Conservation (phyloP, 2,797 vertebrate genomes). For the Sebastes oblongus region DNA sequence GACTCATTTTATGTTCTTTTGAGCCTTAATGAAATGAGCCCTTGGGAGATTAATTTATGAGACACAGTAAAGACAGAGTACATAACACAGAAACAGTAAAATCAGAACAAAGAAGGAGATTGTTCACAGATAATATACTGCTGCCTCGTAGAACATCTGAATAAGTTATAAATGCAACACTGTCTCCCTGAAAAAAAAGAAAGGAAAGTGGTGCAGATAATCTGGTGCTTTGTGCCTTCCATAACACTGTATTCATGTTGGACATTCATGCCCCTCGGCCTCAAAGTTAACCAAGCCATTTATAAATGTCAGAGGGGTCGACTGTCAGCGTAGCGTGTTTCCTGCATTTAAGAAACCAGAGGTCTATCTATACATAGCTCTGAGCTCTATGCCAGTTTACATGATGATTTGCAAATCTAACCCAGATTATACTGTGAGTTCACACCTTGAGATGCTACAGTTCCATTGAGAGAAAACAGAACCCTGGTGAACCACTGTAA, state of each 20-base stretch:
- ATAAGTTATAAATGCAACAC: conserved; percentile 27
- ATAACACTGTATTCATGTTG: conserved; percentile 10
- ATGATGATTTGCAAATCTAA: conserved; percentile 25
- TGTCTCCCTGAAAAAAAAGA: background rate
- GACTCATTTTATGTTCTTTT: background rate
- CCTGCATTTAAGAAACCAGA: conserved; percentile 38
- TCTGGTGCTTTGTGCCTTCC: conserved; percentile 15
- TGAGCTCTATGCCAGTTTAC: conserved; percentile 16
- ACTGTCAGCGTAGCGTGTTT: conserved; percentile 38
- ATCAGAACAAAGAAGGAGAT: background rate
- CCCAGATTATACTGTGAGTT: background rate
- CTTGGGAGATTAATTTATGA: background rate
- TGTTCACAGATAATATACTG: conserved; percentile 2
- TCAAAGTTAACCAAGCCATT: conserved; percentile 42
- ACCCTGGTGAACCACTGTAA: background rate
- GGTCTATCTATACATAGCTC: conserved; percentile 40
- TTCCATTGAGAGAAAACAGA: background rate
- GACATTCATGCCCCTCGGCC: conserved; percentile 7
- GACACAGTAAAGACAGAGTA: background rate
- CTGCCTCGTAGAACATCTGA: background rate
- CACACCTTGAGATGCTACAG: conserved; percentile 12
- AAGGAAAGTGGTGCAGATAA: conserved; percentile 18
- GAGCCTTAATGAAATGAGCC: background rate
- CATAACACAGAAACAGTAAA: background rate
- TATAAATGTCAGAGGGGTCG: conserved; percentile 41